Evolutionary conservation across 64 coral and sea anemone species (phyloP), one percentile per base, ranked within the genome.

Genomic region (Montipora foliosa): DNA sequence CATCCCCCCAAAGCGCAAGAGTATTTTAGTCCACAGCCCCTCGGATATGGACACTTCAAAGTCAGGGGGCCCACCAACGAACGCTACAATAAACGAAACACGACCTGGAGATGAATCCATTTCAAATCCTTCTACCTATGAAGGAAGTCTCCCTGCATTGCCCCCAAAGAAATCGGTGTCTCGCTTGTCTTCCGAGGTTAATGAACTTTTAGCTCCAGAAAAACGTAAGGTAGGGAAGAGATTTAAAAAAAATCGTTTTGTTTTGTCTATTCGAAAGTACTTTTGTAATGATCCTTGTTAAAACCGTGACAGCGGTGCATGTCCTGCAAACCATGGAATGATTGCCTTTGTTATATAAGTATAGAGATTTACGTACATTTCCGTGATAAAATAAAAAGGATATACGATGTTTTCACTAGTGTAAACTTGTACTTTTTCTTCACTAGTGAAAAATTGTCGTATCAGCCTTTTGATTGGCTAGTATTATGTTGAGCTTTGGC

Each of bases 121-220:
- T 57, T 8, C 13, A 37, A 46, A 51, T 3, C 73, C 55, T 50
- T 24, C 81, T 53, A 19, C 70, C 67, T 12, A 21, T 5, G 49
- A 74, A 48, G 81, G 68, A 17, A 79, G 78, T 78, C 59, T 77
- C 17, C 91, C 91, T 9, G 74, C 83, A 1, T 16, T 83, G 49
- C 81, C 83, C 51, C 91, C 91, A 21, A 86, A 84, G 81, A 92
- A 85, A 67, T 84, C 81, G 29, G 81, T 84, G 6, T 84, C 81
- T 67, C 59, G 81, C 13, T 66, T 84, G 81, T 84, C 81, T 46
- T 12, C 61, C 12, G 81, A 84, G 10, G 52, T 67, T 4, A 68
- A 47, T 25, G 59, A 24, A 17, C 22, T 58, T 47, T 25, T 29
- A 6, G 59, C 61, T 68, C 15, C 59, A 57, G 49, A 53, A 80